Evolutionary conservation across 2,113 vertebrate species (phyloP), one percentile per base, ranked within the genome.

Genomic region (Myotis davidii): DNA sequence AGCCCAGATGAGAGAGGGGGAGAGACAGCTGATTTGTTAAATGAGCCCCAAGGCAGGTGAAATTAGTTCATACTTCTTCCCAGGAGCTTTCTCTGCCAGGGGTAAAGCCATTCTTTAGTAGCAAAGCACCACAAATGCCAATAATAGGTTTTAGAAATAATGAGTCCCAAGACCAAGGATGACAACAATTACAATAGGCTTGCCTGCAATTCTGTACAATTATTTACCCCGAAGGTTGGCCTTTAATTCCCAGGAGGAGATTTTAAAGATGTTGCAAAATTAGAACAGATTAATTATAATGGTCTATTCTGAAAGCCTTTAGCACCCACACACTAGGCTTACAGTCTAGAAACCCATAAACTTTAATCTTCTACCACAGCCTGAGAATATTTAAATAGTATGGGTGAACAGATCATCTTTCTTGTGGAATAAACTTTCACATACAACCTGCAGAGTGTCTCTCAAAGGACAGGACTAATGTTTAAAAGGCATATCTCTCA

Each of bases 1-100:
- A 78, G 32, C 82, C 56, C 74, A 20, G 0, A 5, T 21, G 81
- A 13, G 10, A 7, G 1, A 48, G 34, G 9, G 21, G 21, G 8
- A 48, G 65, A 48, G 65, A 34, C 48, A 39, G 78, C n/a, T 91
- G 48, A 50, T 94, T 93, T 93, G 87, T 83, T 91, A 84, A 96
- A 50, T 65, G 70, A 95, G 79, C 21, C 67, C 39, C 74, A 18
- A 2, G 29, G 69, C 50, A 79, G 61, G 70, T 82, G 21, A 86
- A 90, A 88, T 86, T 85, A 88, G 73, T 76, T 88, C 72, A 59
- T 14, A 88, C 7, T 92, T 85, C 23, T 90, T 95, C 92, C 67
- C 37, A 52, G 61, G 85, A 37, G 37, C 9, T 85, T 91, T 78
- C 56, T 85, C 81, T 94, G 72, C 85, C 77, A 81, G 52, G 29